Percentiles rank a stretch among this genome's conserved stretches.
phyloP scores from a whole-genome alignment of 2,113 vertebrate species.

The Ibidorhyncha struthersii region DNA sequence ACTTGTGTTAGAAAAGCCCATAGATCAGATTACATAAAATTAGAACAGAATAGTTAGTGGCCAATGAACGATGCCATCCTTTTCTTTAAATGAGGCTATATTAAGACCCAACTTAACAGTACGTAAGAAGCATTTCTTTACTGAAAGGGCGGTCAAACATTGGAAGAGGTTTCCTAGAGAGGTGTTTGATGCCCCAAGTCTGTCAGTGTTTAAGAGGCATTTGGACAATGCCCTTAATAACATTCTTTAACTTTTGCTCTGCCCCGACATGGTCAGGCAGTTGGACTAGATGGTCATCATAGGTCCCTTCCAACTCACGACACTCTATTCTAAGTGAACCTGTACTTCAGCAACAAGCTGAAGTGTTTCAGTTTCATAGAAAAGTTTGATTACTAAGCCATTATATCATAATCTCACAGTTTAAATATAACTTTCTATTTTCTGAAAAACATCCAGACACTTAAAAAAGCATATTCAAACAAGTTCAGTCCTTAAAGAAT shows the following conservation, averaged over 20 bases:
- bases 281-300: neutral
- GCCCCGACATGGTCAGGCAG: neutral
- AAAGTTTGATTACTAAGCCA: neutral
- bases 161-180: neutral
- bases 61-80: neutral
- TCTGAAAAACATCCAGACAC: neutral
- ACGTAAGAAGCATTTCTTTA: neutral
- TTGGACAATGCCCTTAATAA: neutral
- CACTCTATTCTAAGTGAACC: neutral
- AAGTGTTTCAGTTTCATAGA: neutral
- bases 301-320: neutral
- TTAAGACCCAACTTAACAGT: neutral
- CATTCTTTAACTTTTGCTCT: neutral
- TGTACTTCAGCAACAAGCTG: neutral
- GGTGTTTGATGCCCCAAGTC: neutral
- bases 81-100: neutral
- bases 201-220: neutral
- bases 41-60: neutral
- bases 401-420: neutral
- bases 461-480: neutral
- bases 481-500: neutral
- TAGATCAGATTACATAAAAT: neutral
- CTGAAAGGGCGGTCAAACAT: neutral
- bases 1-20: no score
- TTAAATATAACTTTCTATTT: neutral